Percentiles rank a stretch among this genome's conserved stretches.
Conservation (phyloP, 2,113 vertebrate genomes). For the Xerus inauris region DNA sequence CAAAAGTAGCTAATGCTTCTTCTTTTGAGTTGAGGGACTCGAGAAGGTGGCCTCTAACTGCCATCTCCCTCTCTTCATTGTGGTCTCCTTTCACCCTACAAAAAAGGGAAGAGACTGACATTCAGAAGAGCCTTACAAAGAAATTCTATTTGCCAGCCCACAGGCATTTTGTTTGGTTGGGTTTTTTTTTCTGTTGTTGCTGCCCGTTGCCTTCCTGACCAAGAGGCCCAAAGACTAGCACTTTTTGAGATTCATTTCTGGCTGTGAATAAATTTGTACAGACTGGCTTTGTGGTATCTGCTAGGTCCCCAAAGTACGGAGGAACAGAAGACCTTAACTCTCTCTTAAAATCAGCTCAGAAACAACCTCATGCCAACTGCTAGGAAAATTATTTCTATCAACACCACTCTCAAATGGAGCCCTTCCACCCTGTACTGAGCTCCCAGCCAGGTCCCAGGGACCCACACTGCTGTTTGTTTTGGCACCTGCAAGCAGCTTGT, state of each 20-base stretch:
- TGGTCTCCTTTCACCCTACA: neutral
- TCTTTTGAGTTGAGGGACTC: neutral
- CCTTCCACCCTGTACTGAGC: neutral
- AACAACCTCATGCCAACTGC: constrained; percentile 5
- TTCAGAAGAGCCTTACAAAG: constrained; percentile 50
- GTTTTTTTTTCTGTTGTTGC: neutral
- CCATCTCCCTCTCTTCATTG: neutral
- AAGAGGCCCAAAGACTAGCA: neutral
- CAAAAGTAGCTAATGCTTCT: constrained; percentile 7
- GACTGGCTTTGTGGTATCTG: neutral
- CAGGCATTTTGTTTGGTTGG: neutral
- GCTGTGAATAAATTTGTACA: constrained; percentile 13
- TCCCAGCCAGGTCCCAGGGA: neutral
- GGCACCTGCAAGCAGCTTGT: constrained; percentile 34
- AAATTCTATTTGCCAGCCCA: neutral
- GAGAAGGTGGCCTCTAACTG: neutral
- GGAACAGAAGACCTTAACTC: neutral
- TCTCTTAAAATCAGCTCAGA: neutral
- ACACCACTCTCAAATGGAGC: neutral
- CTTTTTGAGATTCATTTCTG: constrained; percentile 51
- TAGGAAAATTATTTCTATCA: constrained; percentile 57
- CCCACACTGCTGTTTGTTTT: constrained; percentile 42
- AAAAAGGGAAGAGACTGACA: neutral
- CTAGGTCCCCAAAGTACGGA: neutral
- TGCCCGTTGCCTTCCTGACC: neutral